Percentiles rank a stretch among this genome's conserved stretches.
These are phyloP conservation scores for Coluber constrictor DNA, from an alignment of 2,797 vertebrate species.

Conservation along the genomic window DNA sequence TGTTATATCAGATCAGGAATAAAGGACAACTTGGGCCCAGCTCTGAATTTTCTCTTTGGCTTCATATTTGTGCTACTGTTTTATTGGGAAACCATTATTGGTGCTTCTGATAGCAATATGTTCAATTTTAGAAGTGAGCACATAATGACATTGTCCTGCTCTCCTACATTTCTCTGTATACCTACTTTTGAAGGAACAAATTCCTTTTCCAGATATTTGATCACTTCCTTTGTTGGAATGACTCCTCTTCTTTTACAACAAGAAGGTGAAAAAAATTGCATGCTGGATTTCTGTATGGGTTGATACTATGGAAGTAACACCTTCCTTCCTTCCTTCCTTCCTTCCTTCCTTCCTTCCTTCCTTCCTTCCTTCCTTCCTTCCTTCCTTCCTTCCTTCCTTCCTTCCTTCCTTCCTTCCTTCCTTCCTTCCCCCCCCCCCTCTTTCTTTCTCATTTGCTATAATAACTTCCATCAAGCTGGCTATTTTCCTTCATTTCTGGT, in stretches of 20 bases:
- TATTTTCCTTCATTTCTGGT: conserved; percentile 7
- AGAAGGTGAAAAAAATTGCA: not conserved
- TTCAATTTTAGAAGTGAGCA: conserved; percentile 20
- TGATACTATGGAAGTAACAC: not conserved
- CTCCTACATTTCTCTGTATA: not conserved
- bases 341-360: not conserved
- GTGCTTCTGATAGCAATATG: conserved; percentile 28
- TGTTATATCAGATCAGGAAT: not conserved
- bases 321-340: not conserved
- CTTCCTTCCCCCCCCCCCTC: rapidly evolving
- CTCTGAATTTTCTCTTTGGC: not conserved
- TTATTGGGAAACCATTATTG: not conserved
- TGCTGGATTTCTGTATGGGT: not conserved
- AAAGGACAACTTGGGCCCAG: not conserved
- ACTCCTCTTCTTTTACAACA: not conserved
- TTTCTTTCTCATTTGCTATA: not conserved
- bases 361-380: not conserved
- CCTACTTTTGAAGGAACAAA: not conserved
- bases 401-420: not conserved
- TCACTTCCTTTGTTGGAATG: rapidly evolving
- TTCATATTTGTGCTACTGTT: not conserved
- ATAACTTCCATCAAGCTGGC: not conserved
- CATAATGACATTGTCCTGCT: not conserved
- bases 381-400: no score
- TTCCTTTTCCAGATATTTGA: not conserved